These are phyloP conservation scores for Symphodus melops DNA, from an alignment of 2,113 vertebrate genomes.

Conservation along the genomic window DNA sequence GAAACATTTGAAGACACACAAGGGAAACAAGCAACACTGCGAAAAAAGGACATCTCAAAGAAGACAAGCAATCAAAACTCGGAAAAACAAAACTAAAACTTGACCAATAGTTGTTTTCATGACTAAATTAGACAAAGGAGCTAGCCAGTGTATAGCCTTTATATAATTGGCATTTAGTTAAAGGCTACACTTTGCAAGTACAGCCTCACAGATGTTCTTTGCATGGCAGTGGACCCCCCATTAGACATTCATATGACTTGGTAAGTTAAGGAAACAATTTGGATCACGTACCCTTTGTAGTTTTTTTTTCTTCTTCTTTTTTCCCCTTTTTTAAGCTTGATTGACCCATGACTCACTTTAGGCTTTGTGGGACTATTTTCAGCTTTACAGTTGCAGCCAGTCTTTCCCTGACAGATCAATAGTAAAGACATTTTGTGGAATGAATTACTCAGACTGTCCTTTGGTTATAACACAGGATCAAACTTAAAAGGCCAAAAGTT, in stretches of 20 bases:
- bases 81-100: too few relatives aligned
- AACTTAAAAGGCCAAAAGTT: neutral
- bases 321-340: neutral
- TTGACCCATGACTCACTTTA: neutral
- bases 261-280: neutral
- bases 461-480: neutral
- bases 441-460: slow-evolving; percentile 65
- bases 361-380: neutral
- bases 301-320: neutral
- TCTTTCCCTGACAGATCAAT: slow-evolving; percentile 65
- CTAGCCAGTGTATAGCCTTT: too few relatives aligned
- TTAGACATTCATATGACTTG: neutral
- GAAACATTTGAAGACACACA: too few relatives aligned
- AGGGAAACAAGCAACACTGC: too few relatives aligned
- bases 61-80: too few relatives aligned
- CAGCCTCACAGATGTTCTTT: neutral
- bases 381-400: slow-evolving; percentile 33
- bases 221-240: neutral
- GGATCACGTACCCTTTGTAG: neutral
- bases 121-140: too few relatives aligned
- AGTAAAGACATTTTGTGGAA: slow-evolving; percentile 62
- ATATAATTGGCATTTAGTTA: too few relatives aligned
- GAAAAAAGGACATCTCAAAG: too few relatives aligned
- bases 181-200: neutral
- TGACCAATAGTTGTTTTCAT: too few relatives aligned